Conservation (phyloP, 2,797 vertebrate genomes). For the Syngnathus rostellatus region DNA sequence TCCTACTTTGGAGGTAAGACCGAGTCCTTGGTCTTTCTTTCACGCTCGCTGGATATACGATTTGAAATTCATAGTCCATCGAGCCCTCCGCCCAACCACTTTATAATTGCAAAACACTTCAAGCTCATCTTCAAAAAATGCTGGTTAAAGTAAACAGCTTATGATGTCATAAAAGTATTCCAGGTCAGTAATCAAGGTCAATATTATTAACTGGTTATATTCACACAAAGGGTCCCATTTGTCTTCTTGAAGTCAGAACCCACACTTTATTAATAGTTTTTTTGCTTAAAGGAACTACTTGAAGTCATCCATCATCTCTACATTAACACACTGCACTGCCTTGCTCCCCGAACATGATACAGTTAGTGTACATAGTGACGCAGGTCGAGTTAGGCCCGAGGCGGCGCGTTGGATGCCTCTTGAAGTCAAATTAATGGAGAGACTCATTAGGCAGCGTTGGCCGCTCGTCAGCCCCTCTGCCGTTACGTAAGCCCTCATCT, state of each 20-base stretch:
- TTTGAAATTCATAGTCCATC: too few relatives aligned
- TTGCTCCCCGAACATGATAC: not conserved
- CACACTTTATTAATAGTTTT: not conserved
- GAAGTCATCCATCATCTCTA: not conserved
- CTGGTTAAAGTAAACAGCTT: too few relatives aligned
- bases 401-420: slow-evolving; percentile 40
- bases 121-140: too few relatives aligned
- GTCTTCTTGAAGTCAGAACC: too few relatives aligned
- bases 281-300: not conserved
- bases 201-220: too few relatives aligned
- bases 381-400: slow-evolving; percentile 8
- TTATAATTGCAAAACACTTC: too few relatives aligned
- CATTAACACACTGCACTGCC: not conserved
- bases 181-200: too few relatives aligned
- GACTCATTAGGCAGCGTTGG: slow-evolving; percentile 57
- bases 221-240: too few relatives aligned
- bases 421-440: slow-evolving; percentile 49
- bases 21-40: not conserved
- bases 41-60: not conserved
- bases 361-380: slow-evolving; percentile 1
- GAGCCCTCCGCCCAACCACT: too few relatives aligned
- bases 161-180: too few relatives aligned
- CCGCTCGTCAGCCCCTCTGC: slow-evolving; percentile 42
- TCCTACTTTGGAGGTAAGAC: slow-evolving; percentile 92
- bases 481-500: slow-evolving; percentile 65